Conservation (phyloP, 2,797 vertebrate genomes). For the Gallirallus australis region DNA sequence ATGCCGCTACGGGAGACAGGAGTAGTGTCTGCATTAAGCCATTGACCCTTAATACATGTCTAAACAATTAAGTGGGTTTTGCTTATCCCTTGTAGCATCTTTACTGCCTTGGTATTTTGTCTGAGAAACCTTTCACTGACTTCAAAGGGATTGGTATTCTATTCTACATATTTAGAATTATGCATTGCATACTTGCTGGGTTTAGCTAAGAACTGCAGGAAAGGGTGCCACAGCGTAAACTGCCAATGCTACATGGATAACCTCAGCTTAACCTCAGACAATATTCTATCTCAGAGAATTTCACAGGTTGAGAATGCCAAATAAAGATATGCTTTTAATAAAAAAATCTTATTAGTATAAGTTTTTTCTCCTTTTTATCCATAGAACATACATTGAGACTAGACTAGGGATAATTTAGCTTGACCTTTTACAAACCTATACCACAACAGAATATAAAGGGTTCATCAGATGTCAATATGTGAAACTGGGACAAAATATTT, state of each 20-base stretch:
- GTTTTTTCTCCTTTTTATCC: background rate
- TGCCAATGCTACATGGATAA: background rate
- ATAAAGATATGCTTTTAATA: background rate
- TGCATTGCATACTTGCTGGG: rapidly evolving
- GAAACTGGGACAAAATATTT: constrained; percentile 11
- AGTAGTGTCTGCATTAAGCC: background rate
- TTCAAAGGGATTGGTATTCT: background rate
- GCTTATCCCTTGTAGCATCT: background rate
- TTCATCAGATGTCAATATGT: background rate
- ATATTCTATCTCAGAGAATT: background rate
- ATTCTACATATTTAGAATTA: background rate
- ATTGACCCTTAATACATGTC: background rate
- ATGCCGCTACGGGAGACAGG: background rate
- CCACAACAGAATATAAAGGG: constrained; percentile 12
- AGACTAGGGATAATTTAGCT: background rate
- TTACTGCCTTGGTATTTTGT: background rate
- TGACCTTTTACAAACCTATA: constrained; percentile 12
- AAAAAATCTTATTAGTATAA: background rate
- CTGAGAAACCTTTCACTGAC: background rate
- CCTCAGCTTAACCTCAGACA: background rate
- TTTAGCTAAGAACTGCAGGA: background rate
- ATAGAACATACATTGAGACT: background rate
- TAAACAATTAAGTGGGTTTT: background rate
- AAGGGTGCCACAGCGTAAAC: background rate
- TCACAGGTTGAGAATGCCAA: background rate